These are phyloP conservation scores for Trididemnum miniatum DNA, from an alignment of 23 tunicate species.

Conservation along the genomic window DNA sequence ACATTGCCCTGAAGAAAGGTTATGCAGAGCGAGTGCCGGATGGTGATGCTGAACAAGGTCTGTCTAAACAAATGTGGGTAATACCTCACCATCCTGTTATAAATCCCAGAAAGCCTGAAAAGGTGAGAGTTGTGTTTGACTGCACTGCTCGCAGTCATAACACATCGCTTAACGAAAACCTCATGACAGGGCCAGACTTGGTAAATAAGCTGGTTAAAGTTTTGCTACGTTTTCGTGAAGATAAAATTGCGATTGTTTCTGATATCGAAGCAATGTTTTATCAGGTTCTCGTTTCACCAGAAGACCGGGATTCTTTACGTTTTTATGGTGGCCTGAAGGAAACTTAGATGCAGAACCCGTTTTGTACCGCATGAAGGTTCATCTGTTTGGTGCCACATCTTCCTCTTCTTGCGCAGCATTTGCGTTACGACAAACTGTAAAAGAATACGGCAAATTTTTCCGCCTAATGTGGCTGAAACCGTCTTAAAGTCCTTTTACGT, in stretches of 20 bases:
- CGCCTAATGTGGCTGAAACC: not conserved
- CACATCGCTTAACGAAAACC: not conserved
- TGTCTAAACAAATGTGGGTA: not conserved
- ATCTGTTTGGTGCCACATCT: conserved; percentile 39
- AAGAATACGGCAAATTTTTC: not conserved
- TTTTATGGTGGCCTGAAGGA: conserved; percentile 39
- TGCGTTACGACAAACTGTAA: not conserved
- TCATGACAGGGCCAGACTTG: conserved; percentile 47
- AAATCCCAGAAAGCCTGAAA: conserved; percentile 14
- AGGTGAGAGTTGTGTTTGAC: conserved; percentile 22
- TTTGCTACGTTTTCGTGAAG: conserved; percentile 22
- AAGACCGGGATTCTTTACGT: conserved; percentile 16
- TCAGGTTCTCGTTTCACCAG: conserved; percentile 25
- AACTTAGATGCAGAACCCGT: not conserved
- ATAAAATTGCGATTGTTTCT: conserved; percentile 23
- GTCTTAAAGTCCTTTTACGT: conserved; percentile 37
- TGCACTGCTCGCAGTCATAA: not conserved
- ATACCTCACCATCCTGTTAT: conserved; percentile 23
- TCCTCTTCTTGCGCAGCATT: conserved; percentile 24
- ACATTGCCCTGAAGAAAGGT: not conserved
- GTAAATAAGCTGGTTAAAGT: conserved; percentile 22
- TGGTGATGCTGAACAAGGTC: not conserved
- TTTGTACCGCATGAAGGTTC: conserved; percentile 23
- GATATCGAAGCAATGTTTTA: conserved; percentile 37
- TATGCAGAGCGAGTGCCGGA: conserved; percentile 12